phyloP scores from a whole-genome alignment of 1,140 invertebrate species.

The Penaeus vannamei region DNA sequence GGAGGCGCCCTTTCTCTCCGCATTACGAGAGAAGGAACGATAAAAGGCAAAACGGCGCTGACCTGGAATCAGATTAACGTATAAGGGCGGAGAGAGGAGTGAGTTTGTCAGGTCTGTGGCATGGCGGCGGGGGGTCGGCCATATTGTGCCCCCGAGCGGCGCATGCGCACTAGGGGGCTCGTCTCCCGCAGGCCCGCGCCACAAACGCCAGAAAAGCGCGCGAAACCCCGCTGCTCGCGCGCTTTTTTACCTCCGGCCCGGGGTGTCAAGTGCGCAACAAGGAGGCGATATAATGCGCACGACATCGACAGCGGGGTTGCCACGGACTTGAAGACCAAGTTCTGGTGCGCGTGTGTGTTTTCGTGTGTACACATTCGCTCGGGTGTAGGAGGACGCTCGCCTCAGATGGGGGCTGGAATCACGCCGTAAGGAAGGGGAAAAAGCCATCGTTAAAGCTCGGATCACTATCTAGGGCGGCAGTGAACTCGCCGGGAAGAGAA shows the following conservation, averaged over 20 bases:
- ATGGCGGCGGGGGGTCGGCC: slow-evolving; percentile 58
- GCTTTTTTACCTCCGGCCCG: slow-evolving; percentile 44
- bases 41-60: slow-evolving; percentile 51
- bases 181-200: slow-evolving; percentile 48
- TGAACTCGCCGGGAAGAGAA: slow-evolving; percentile 31
- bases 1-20: slow-evolving; percentile 11
- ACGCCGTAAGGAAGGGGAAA: not conserved
- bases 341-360: not conserved
- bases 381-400: not conserved
- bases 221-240: slow-evolving; percentile 58
- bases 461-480: slow-evolving; percentile 42
- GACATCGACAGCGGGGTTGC: slow-evolving; percentile 20
- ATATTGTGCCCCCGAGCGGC: slow-evolving; percentile 62
- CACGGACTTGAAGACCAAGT: too few species aligned
- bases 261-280: slow-evolving; percentile 63
- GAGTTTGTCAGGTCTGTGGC: slow-evolving; percentile 52
- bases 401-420: not conserved
- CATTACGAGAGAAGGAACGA: slow-evolving; percentile 59
- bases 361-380: not conserved
- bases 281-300: slow-evolving; percentile 60
- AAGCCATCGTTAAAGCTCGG: not conserved
- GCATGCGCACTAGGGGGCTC: slow-evolving; percentile 41
- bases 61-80: slow-evolving; percentile 61
- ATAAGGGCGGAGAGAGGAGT: slow-evolving; percentile 56
- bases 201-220: slow-evolving; percentile 65